These are phyloP conservation scores for Pleuronectes platessa DNA, from an alignment of 2,113 vertebrate genomes.

Conservation along the genomic window DNA sequence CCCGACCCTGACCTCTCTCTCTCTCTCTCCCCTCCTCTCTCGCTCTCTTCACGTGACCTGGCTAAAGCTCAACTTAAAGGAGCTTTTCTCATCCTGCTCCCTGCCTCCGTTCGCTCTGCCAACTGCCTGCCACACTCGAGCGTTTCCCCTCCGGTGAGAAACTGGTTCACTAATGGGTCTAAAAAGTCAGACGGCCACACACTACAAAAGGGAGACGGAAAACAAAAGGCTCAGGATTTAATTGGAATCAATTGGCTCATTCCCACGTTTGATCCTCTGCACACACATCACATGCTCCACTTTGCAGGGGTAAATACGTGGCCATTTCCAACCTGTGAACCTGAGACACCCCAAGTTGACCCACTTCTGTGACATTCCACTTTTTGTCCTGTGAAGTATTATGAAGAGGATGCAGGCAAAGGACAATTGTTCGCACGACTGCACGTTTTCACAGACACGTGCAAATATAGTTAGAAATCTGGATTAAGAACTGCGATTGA, in stretches of 20 bases:
- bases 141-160: conserved; percentile 35
- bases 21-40: conserved; percentile 24
- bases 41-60: conserved; percentile 58
- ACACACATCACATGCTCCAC: conserved; percentile 63
- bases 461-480: not conserved
- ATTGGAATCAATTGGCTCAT: conserved; percentile 71
- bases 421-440: not conserved
- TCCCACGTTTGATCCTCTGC: conserved; percentile 69
- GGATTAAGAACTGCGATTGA: no score
- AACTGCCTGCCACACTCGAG: conserved; percentile 2
- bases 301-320: conserved; percentile 46
- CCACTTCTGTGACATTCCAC: conserved; percentile 55
- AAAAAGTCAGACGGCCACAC: conserved; percentile 54
- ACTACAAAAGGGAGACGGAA: conserved; percentile 17
- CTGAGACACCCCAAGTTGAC: conserved; percentile 46
- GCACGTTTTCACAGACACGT: not conserved
- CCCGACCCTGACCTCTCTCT: conserved; percentile 28
- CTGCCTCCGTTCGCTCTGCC: conserved; percentile 24
- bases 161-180: conserved; percentile 49
- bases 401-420: not conserved
- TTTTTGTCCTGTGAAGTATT: conserved; percentile 42
- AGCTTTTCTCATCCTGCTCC: conserved; percentile 68
- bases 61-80: conserved; percentile 65
- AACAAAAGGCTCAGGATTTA: conserved; percentile 66
- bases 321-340: conserved; percentile 37